Base-by-base conservation (phyloP, 1,140 invertebrate species). In the Musca vetustissima region DNA sequence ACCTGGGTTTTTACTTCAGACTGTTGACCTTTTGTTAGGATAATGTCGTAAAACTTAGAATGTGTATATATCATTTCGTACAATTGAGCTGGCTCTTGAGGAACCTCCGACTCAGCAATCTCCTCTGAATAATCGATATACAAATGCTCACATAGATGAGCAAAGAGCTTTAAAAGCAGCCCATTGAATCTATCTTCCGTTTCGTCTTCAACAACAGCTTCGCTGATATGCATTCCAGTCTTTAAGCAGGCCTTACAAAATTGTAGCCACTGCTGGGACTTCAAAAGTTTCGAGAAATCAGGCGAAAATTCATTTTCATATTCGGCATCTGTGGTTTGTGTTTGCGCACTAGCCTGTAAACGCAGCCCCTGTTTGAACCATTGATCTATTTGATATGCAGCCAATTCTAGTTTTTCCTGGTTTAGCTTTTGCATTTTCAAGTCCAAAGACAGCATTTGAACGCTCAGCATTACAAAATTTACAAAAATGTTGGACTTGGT, bases 11-110 rank as follows among this genome's bases (percentile, higher is more conserved):
- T 88, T 8, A 85, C 84, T 52, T 86, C 84, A 50, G 25, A 75
- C 84, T 79, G 80, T 85, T 70, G 71, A 84, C 75, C 28, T 80
- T 72, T 64, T 73, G 36, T 80, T 85, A 4, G 90, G 83, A 90
- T 87, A 0, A 89, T 84, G 72, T 90, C 89, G 36, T 90, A 81
- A 77, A 91, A 91, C 73, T 90, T 89, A 0, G 91, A 91, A 83
- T 92, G 90, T 0, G 89, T 88, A 14, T 87, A 86, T n/a, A 88
- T 85, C 90, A 92, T 91, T 72, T 92, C 90, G 70, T 90, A 89
- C 28, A 92, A 76, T 14, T 84, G 84, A 17, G 84, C 71, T 14
- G 77, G 52, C 47, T 69, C 75, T 9, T 72, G 68, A 13, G 59
- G 22, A 14, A 28, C 17, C 8, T 66, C 36, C 0, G 53, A 21